Evolutionary conservation across 2,797 vertebrate species (phyloP), one percentile per base, ranked within the genome.

Genomic region (Cirrhinus molitorella): DNA sequence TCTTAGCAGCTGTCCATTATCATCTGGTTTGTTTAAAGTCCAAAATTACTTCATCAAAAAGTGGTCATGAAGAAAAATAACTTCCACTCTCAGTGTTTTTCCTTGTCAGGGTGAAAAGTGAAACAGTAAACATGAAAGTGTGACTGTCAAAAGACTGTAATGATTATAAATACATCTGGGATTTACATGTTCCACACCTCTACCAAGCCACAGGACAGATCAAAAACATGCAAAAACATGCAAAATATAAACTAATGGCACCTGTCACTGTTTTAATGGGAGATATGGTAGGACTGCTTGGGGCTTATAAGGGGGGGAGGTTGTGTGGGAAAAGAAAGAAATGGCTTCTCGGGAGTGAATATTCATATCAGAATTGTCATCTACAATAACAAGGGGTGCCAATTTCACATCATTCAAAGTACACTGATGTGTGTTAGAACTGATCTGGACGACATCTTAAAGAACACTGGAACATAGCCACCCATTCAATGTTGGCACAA

Each of bases 41-140:
- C 80, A 51, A 23, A 85, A 85, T 80, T 9, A 43, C 40, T 43
- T 43, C 76, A 72, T 19, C 34, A 86, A 87, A 86, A 89, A 88
- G 86, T 89, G 89, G 88, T 91, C 92, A 89, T 91, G 91, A 92
- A 92, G 88, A 89, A 90, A 91, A 93, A 93, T 91, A 93, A 93
- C 93, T 92, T 91, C 85, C 90, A 89, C 90, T 93, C 90, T 89
- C 89, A 93, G 49, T 53, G 51, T 65, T 92, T 91, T 91, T 91
- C 91, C 92, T 92, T 74, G 91, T 92, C 92, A 92, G 92, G 92
- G 93, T 92, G 47, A 51, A 93, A 93, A 91, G 73, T 67, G 91
- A 93, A 86, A 90, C 89, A 88, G 81, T 87, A 87, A 89, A 90
- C 89, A 87, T 91, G 90, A 89, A 89, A 89, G 87, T 87, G 89